Evolutionary conservation across 2,888 invertebrate species (phyloP).

Genomic region (Orchesella flavescens): DNA sequence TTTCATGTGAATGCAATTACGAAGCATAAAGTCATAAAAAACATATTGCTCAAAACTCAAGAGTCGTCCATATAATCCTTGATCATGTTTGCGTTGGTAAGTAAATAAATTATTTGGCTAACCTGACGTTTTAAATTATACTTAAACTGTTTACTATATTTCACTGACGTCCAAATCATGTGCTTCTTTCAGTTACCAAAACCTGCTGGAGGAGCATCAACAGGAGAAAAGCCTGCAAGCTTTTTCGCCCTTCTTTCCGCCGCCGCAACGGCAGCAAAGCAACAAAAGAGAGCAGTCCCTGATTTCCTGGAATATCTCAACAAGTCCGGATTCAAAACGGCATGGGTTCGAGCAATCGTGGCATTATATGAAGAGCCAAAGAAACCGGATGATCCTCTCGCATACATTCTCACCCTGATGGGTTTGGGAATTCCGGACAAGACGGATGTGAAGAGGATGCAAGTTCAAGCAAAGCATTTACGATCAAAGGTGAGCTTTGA

Average conservation of each 20-base stretch:
- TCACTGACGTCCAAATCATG: too few species aligned
- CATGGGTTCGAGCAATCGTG: constrained; percentile 54
- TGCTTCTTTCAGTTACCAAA: too few species aligned
- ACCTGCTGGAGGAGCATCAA: neutral
- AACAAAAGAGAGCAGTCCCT: neutral
- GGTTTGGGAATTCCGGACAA: constrained; percentile 51
- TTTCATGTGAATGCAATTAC: too few species aligned
- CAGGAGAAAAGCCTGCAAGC: neutral
- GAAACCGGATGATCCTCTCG: constrained; percentile 58
- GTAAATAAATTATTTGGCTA: too few species aligned
- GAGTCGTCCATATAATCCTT: too few species aligned
- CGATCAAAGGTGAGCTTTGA: constrained; percentile 19
- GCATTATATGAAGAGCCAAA: constrained; percentile 57
- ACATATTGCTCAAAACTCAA: too few species aligned
- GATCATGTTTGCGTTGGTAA: too few species aligned
- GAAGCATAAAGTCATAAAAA: too few species aligned
- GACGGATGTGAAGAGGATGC: constrained; percentile 16
- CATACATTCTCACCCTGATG: constrained; percentile 52
- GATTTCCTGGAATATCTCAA: constrained; percentile 34
- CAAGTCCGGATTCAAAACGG: constrained; percentile 55
- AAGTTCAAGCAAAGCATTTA: constrained; percentile 17
- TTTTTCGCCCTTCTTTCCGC: constrained; percentile 7
- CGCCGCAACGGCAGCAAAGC: neutral
- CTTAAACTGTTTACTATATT: too few species aligned
- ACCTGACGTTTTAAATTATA: too few species aligned